Conservation (phyloP, 2,113 vertebrate species). For the Poicephalus meyeri region DNA sequence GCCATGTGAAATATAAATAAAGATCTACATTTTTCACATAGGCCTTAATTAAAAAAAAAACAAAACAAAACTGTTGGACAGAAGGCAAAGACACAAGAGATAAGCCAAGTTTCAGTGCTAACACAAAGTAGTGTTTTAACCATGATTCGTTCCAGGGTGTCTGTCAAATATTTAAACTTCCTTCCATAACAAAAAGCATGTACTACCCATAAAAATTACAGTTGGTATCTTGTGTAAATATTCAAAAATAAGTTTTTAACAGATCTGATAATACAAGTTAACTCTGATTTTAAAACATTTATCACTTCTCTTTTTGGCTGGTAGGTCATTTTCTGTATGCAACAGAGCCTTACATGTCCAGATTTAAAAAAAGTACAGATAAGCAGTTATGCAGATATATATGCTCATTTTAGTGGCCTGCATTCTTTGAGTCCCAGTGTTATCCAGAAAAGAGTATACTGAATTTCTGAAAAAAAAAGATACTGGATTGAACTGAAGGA, state of each 20-base stretch:
- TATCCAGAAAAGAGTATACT: background rate
- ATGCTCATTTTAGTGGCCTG: background rate
- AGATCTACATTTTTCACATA: background rate
- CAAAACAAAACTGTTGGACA: background rate
- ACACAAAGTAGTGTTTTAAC: background rate
- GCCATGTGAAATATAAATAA: background rate
- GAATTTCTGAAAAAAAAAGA: background rate
- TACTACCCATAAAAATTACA: background rate
- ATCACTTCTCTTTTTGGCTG: background rate
- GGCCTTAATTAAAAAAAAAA: background rate
- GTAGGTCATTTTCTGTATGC: background rate
- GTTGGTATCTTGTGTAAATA: background rate
- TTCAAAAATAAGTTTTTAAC: background rate
- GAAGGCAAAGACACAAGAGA: background rate
- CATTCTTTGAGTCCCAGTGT: background rate
- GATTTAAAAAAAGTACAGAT: background rate
- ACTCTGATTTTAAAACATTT: background rate
- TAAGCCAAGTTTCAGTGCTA: background rate
- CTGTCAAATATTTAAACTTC: background rate
- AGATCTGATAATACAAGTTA: background rate
- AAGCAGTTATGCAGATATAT: background rate
- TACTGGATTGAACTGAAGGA: background rate
- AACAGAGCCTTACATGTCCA: background rate
- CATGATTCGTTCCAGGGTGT: background rate
- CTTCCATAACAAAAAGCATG: background rate